Evolutionary conservation across 2,888 invertebrate genomes (phyloP).

Genomic region (Tenthredo livida): DNA sequence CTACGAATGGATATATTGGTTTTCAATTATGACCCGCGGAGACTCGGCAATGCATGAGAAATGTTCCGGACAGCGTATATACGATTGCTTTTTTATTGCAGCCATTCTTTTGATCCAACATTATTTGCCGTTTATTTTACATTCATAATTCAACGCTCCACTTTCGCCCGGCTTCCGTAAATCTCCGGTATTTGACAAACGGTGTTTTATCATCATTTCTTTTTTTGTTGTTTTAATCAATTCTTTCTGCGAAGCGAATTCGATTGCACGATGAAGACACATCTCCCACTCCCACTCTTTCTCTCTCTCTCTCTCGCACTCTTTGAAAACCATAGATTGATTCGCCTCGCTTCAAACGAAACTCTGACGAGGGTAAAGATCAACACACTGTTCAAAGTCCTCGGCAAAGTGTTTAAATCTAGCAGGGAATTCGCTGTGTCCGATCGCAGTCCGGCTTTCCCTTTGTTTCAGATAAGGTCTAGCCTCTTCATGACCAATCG

Average conservation of each 20-base stretch:
- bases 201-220: conserved; percentile 26
- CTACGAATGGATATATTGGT: conserved; percentile 49
- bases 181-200: conserved; percentile 41
- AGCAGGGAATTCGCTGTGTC: neutral
- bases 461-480: conserved; percentile 6
- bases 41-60: conserved; percentile 49
- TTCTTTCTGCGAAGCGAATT: neutral
- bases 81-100: conserved; percentile 42
- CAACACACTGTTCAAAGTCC: conserved; percentile 7
- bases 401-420: neutral
- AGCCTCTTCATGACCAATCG: conserved; percentile 18
- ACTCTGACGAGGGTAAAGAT: conserved; percentile 44
- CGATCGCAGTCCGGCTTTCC: neutral
- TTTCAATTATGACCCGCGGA: conserved; percentile 48
- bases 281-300: neutral
- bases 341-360: conserved; percentile 23
- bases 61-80: conserved; percentile 29
- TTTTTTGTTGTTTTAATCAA: conserved; percentile 6
- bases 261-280: neutral
- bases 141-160: conserved; percentile 38
- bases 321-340: conserved; percentile 22
- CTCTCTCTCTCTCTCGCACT: neutral
- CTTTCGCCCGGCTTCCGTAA: conserved; percentile 15
- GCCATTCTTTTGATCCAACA: conserved; percentile 26
- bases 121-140: conserved; percentile 42